Conservation (phyloP, 2,797 vertebrate species). For the Acanthopagrus latus region DNA sequence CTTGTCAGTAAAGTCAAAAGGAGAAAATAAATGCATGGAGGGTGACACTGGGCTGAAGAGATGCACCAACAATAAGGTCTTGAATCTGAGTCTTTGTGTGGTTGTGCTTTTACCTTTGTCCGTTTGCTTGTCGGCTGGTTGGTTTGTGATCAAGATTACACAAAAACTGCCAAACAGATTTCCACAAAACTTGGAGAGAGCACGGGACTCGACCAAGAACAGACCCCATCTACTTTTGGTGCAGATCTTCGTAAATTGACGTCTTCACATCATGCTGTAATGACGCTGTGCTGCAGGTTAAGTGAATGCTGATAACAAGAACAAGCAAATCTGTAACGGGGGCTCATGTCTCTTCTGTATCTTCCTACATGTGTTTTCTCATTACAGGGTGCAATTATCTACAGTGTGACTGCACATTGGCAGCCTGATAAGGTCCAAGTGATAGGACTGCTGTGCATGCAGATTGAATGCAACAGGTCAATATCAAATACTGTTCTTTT, state of each 20-base stretch:
- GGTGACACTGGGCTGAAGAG: not conserved
- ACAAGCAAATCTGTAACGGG: not conserved
- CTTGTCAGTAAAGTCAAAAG: not conserved
- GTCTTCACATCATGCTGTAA: too few relatives aligned
- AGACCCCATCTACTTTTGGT: too few relatives aligned
- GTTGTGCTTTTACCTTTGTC: too few relatives aligned
- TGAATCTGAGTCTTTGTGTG: not conserved
- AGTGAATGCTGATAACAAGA: not conserved
- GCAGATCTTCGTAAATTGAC: too few relatives aligned
- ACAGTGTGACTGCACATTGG: not conserved
- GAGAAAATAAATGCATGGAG: not conserved
- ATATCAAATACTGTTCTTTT: not conserved
- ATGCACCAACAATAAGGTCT: too few relatives aligned
- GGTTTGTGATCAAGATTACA: too few relatives aligned
- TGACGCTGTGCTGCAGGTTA: not conserved
- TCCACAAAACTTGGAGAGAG: too few relatives aligned
- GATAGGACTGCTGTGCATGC: not conserved
- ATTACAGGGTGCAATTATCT: not conserved
- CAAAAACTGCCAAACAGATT: too few relatives aligned
- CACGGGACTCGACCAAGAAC: too few relatives aligned
- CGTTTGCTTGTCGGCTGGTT: too few relatives aligned
- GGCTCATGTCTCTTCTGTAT: not conserved
- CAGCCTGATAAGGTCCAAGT: slow-evolving; percentile 1
- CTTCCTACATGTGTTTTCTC: not conserved
- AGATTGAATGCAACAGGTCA: slow-evolving; percentile 11